Evolutionary conservation across 2,888 invertebrate genomes (phyloP).

Genomic region (Temnothorax unifasciatus): DNA sequence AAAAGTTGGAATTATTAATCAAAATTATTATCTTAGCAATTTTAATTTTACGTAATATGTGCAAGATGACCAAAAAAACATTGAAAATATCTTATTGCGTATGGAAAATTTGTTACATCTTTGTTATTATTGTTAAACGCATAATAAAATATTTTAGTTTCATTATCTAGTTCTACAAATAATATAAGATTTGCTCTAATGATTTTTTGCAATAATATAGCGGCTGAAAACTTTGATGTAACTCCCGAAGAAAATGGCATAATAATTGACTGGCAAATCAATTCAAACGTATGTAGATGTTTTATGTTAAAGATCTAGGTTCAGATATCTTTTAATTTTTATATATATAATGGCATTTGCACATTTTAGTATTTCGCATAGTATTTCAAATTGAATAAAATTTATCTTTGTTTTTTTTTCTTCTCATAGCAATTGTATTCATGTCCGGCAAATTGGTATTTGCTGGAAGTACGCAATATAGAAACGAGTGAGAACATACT

Average conservation of each 20-base stretch:
- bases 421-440: slow-evolving; percentile 40
- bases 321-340: neutral
- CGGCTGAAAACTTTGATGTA: slow-evolving; percentile 41
- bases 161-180: neutral
- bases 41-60: neutral
- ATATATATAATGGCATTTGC: no score
- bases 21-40: no score
- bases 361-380: no score
- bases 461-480: slow-evolving; percentile 35
- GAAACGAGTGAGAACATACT: neutral
- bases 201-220: slow-evolving; percentile 38
- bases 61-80: neutral
- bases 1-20: no score
- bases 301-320: neutral
- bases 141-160: neutral
- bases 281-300: neutral
- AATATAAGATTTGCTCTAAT: neutral
- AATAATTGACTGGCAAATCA: slow-evolving; percentile 7
- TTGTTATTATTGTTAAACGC: neutral
- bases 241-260: slow-evolving; percentile 59
- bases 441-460: slow-evolving; percentile 75
- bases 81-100: neutral
- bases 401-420: neutral
- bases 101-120: neutral
- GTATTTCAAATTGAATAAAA: neutral